A percentile compares a stretch with the other conserved stretches of the same genome.
Conservation (phyloP, 2,888 invertebrate genomes). For the Drosophila siamana region DNA sequence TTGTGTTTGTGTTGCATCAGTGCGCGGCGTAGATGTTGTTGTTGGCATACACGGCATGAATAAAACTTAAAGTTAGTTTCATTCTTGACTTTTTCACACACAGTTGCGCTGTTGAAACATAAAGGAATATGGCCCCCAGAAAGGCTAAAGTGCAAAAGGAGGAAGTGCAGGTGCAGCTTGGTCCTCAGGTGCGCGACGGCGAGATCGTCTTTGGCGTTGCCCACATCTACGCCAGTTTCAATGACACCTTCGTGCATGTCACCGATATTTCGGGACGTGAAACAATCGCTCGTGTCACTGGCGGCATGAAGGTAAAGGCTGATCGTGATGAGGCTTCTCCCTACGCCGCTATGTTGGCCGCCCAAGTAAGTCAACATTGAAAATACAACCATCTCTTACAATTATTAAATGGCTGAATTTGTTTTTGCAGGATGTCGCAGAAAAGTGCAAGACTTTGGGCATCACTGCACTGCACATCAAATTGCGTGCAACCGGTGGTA, state of each 20-base stretch:
- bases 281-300: slow-evolving; percentile 97
- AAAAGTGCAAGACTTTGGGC: slow-evolving; percentile 98
- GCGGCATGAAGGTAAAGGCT: slow-evolving; percentile 99
- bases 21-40: slow-evolving; percentile 19
- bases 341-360: slow-evolving; percentile 99
- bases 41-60: slow-evolving; percentile 16
- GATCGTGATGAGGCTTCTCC: slow-evolving; percentile 99
- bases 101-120: slow-evolving; percentile 34
- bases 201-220: slow-evolving; percentile 99
- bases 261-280: slow-evolving; percentile 99
- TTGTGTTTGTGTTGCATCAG: slow-evolving; percentile 38
- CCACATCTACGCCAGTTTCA: slow-evolving; percentile 99
- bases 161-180: slow-evolving; percentile 97
- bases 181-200: slow-evolving; percentile 98
- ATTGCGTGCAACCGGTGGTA: slow-evolving; percentile 98
- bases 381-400: neutral
- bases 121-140: slow-evolving; percentile 94
- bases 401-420: neutral
- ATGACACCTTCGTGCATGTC: slow-evolving; percentile 99
- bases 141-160: slow-evolving; percentile 99
- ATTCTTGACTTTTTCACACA: slow-evolving; percentile 21
- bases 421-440: slow-evolving; percentile 95
- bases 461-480: slow-evolving; percentile 99
- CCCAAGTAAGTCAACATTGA: slow-evolving; percentile 89
- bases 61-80: slow-evolving; percentile 15